Evolutionary conservation across 2,888 invertebrate species (phyloP).

Genomic region (Drosophila nr. fundita): DNA sequence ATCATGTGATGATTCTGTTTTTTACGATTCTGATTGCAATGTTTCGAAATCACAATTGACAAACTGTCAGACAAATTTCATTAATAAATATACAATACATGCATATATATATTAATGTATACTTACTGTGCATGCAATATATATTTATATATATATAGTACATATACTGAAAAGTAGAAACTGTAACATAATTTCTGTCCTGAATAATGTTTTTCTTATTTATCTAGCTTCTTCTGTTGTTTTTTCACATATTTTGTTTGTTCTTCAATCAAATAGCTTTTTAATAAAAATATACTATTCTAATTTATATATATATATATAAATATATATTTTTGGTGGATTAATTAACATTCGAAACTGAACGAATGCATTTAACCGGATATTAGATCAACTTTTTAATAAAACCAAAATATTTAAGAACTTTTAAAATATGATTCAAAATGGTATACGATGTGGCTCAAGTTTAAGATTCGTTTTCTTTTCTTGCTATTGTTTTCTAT

Average conservation of each 20-base stretch:
- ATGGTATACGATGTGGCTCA: background rate
- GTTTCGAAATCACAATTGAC: slow-evolving; percentile 53
- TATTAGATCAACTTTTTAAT: background rate
- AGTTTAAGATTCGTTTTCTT: background rate
- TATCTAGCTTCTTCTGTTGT: background rate
- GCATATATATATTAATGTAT: slow-evolving; percentile 17
- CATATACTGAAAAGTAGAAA: slow-evolving; percentile 17
- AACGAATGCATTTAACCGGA: background rate
- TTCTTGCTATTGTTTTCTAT: background rate
- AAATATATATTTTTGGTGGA: background rate
- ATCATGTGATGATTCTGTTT: slow-evolving; percentile 52
- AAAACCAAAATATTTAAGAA: background rate
- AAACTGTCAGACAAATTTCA: slow-evolving; percentile 42
- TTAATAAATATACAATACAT: slow-evolving; percentile 43
- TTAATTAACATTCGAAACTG: background rate
- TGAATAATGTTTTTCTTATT: background rate
- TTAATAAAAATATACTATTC: slow-evolving; percentile 4
- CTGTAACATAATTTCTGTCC: slow-evolving; percentile 7
- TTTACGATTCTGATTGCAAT: slow-evolving; percentile 38
- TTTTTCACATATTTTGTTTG: background rate
- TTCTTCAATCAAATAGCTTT: background rate
- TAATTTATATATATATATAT: background rate
- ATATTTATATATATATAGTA: slow-evolving; percentile 21
- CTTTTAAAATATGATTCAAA: background rate
- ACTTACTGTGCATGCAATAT: slow-evolving; percentile 4